Evolutionary conservation across 2,113 vertebrate species (phyloP).

Genomic region (Poecile atricapillus): DNA sequence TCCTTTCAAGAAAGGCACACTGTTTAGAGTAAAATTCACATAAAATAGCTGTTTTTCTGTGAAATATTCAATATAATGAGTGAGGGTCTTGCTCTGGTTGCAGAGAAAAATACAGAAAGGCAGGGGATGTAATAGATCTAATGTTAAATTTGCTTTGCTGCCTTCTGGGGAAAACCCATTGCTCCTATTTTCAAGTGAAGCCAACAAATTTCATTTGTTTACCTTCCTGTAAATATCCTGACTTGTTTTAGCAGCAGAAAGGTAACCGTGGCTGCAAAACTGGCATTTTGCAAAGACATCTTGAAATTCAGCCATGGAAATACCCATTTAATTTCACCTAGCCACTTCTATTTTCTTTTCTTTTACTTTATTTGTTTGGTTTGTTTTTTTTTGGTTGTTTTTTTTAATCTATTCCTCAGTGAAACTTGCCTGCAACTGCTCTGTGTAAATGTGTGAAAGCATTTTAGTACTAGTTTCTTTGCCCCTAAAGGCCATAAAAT

Average conservation of each 20-base stretch:
- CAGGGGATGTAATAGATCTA: neutral
- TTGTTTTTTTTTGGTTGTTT: fast-evolving
- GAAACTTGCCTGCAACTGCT: neutral
- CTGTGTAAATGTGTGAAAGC: neutral
- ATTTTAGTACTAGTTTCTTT: neutral
- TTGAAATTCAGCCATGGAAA: neutral
- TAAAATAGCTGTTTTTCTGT: neutral
- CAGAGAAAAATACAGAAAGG: neutral
- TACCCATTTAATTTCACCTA: neutral
- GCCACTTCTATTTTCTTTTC: neutral
- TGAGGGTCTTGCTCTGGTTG: neutral
- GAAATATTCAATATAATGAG: neutral
- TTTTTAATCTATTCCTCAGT: neutral
- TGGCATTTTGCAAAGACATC: neutral
- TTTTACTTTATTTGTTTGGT: neutral
- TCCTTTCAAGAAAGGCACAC: neutral
- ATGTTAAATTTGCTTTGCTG: neutral
- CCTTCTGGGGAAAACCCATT: neutral
- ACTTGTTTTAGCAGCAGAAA: neutral
- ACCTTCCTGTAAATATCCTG: constrained; percentile 9
- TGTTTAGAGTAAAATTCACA: neutral
- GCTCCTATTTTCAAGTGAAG: neutral
- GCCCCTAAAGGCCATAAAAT: neutral
- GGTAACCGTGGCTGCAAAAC: neutral
- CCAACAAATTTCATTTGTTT: neutral